phyloP scores from a whole-genome alignment of 2,888 invertebrate genomes.

The Drosophila stalkeri region DNA sequence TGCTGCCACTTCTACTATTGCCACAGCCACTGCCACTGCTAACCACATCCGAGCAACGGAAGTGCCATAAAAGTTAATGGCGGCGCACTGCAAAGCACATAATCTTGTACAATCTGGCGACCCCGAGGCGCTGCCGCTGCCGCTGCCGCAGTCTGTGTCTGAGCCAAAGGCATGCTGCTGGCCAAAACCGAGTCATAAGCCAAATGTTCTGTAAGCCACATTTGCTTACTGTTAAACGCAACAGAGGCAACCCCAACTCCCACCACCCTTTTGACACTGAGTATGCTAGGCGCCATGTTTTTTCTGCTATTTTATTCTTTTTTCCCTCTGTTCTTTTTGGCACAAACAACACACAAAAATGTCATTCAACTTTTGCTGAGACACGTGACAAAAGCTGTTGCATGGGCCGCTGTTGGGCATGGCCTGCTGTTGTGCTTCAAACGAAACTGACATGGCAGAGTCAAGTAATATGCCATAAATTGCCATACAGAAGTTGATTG shows the following conservation, averaged over 20 bases:
- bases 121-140: conserved; percentile 57
- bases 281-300: conserved; percentile 24
- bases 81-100: conserved; percentile 74
- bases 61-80: conserved; percentile 82
- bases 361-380: conserved; percentile 72
- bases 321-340: conserved; percentile 15
- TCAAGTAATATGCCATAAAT: conserved; percentile 34
- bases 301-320: background rate
- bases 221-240: conserved; percentile 44
- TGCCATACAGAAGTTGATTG: conserved; percentile 40
- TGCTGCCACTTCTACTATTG: conserved; percentile 7
- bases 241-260: background rate
- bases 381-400: conserved; percentile 38
- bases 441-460: conserved; percentile 63
- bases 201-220: conserved; percentile 70
- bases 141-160: conserved; percentile 26
- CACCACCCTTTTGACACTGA: conserved; percentile 8
- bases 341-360: conserved; percentile 62
- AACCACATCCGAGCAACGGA: conserved; percentile 76
- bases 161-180: conserved; percentile 17
- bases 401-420: conserved; percentile 23
- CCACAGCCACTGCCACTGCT: conserved; percentile 14
- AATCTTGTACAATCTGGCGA: conserved; percentile 79
- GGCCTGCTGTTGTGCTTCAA: conserved; percentile 49
- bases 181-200: conserved; percentile 43